A percentile compares a stretch with the other conserved stretches of the same genome.
These are phyloP conservation scores for Colletes latitarsis DNA, from an alignment of 1,140 invertebrate genomes.

Conservation along the genomic window DNA sequence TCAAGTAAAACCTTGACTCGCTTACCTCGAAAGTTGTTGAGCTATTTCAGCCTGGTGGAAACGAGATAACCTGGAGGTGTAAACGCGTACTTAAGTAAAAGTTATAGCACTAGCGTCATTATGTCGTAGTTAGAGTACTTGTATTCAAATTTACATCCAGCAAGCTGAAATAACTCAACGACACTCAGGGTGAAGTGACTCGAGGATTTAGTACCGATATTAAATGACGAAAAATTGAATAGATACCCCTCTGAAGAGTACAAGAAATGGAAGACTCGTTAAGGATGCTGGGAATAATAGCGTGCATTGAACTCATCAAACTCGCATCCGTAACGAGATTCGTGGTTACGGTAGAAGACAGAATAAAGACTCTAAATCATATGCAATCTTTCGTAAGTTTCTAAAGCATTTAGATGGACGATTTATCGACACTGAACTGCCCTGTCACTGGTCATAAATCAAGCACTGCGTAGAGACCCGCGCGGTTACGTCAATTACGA, in stretches of 20 bases:
- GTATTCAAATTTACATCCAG: no score
- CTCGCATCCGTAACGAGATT: slow-evolving; percentile 10
- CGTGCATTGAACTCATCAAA: slow-evolving; percentile 26
- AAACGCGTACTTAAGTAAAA: no score
- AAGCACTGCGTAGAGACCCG: background rate
- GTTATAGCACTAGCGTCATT: no score
- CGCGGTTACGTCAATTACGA: slow-evolving; percentile 34
- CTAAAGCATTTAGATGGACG: background rate
- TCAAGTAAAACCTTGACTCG: no score
- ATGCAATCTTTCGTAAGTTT: slow-evolving; percentile 14
- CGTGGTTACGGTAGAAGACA: background rate
- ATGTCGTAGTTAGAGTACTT: no score
- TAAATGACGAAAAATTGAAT: no score
- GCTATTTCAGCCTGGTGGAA: no score
- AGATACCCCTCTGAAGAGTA: background rate
- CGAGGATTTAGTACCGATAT: no score
- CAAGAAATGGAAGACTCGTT: background rate
- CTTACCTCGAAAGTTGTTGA: no score
- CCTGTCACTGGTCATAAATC: slow-evolving; percentile 15
- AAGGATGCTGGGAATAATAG: background rate
- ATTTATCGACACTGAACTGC: background rate
- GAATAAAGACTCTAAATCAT: background rate
- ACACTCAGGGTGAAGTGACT: no score
- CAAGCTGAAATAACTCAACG: no score
- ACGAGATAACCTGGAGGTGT: no score